phyloP scores from a whole-genome alignment of 1,140 invertebrate genomes.

The Orchestia grillus region DNA sequence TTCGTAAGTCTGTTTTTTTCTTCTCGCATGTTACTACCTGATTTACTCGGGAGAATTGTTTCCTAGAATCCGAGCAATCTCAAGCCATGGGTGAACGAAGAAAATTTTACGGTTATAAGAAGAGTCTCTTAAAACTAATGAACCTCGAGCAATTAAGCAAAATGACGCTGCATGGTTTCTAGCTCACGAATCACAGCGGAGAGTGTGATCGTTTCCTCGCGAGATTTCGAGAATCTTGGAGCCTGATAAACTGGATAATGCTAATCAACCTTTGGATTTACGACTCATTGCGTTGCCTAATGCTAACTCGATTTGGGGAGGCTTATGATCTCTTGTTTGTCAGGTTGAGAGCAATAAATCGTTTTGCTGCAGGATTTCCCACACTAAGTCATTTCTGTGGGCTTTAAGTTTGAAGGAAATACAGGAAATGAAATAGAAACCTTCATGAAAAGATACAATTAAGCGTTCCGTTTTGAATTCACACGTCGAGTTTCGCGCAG shows the following conservation, averaged over 20 bases:
- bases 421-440: not conserved
- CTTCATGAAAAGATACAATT: not conserved
- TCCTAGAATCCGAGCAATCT: not conserved
- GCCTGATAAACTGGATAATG: not conserved
- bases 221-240: not conserved
- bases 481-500: no score
- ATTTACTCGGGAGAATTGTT: not conserved
- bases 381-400: not conserved
- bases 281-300: not conserved
- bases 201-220: no score
- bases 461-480: no score
- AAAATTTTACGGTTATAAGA: no score
- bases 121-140: no score
- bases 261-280: conserved; percentile 19
- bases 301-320: conserved; percentile 10
- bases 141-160: no score
- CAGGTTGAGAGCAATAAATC: not conserved
- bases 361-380: not conserved
- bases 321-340: not conserved
- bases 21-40: not conserved
- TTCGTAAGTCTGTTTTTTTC: not conserved
- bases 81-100: no score
- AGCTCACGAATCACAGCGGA: no score
- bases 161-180: no score
- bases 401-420: not conserved